Evolutionary conservation across 2,888 invertebrate species (phyloP).

Genomic region (Caenorhabditis angaria): DNA sequence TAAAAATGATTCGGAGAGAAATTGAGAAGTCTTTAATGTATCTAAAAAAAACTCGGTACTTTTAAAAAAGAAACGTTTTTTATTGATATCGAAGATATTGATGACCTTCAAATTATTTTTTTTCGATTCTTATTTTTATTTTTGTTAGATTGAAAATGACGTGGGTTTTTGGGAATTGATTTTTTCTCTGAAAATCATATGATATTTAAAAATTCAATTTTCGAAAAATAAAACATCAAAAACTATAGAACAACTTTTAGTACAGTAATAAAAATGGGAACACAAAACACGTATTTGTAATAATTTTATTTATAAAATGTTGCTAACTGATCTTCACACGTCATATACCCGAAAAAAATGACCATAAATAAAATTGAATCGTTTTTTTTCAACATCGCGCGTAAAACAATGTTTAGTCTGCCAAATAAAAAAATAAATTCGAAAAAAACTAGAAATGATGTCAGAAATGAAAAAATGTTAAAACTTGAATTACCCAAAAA

Average conservation of each 20-base stretch:
- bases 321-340: no score
- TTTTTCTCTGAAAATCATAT: neutral
- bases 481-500: neutral
- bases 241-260: no score
- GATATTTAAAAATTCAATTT: no score
- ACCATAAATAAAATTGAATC: no score
- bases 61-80: neutral
- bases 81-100: neutral
- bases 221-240: no score
- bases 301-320: no score
- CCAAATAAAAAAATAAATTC: neutral
- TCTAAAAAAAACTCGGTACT: neutral
- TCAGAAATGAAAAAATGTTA: neutral
- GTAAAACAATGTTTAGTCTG: no score
- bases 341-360: no score
- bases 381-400: no score
- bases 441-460: conserved; percentile 7
- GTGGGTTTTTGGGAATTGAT: neutral
- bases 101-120: neutral
- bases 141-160: neutral
- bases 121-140: neutral
- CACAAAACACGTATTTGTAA: no score
- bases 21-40: neutral
- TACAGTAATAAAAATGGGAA: no score
- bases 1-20: neutral